phyloP scores from a whole-genome alignment of 2,888 invertebrate species.

The Bombyx huttoni region DNA sequence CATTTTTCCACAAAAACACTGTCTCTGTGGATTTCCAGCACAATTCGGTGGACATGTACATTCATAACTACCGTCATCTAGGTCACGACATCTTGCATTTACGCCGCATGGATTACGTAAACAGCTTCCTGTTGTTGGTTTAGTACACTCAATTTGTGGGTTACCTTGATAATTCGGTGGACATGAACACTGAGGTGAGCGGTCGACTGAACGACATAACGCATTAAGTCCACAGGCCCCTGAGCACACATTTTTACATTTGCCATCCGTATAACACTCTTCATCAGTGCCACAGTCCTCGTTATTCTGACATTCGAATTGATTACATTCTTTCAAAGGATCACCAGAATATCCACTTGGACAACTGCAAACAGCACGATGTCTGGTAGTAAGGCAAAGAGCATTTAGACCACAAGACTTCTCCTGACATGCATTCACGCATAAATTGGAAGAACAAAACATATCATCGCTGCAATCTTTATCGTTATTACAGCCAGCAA shows the following conservation, averaged over 20 bases:
- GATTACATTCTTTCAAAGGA: conserved; percentile 80
- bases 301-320: conserved; percentile 83
- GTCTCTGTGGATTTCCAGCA: conserved; percentile 84
- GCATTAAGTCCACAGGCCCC: conserved; percentile 88
- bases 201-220: conserved; percentile 84
- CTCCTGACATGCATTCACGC: conserved; percentile 78
- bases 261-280: conserved; percentile 77
- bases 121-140: conserved; percentile 80
- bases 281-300: conserved; percentile 85
- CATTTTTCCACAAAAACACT: conserved; percentile 83
- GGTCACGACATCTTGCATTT: conserved; percentile 86
- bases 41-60: conserved; percentile 87
- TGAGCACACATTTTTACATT: conserved; percentile 86
- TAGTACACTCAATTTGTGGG: conserved; percentile 81
- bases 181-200: conserved; percentile 87
- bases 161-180: conserved; percentile 86
- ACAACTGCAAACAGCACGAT: conserved; percentile 88
- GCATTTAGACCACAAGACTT: conserved; percentile 87
- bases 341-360: conserved; percentile 89
- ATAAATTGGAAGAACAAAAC: conserved; percentile 78
- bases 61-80: conserved; percentile 81
- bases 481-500: conserved; percentile 85
- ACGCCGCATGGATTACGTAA: conserved; percentile 87
- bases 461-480: conserved; percentile 84
- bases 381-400: conserved; percentile 83